Conservation (phyloP, 1,140 invertebrate species). For the Drosophila seguyi region DNA sequence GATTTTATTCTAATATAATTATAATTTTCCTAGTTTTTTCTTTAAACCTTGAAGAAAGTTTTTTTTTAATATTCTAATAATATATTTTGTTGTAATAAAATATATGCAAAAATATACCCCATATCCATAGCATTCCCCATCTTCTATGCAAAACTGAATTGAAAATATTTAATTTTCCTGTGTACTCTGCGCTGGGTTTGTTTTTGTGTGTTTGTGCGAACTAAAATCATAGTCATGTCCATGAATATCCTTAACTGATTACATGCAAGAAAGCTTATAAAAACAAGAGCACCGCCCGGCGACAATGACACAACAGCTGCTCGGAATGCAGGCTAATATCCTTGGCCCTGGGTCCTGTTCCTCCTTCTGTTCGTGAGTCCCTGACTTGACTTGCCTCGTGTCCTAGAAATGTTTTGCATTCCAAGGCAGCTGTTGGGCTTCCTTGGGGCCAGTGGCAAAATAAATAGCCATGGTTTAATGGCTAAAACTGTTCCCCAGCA, state of each 20-base stretch:
- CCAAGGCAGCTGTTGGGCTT: conserved; percentile 11
- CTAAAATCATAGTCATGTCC: conserved; percentile 82
- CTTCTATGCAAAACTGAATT: neutral
- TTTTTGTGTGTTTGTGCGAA: conserved; percentile 28
- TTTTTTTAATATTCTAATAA: no score
- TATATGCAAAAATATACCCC: no score
- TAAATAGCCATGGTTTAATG: conserved; percentile 25
- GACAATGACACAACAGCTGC: conserved; percentile 72
- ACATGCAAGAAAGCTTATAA: conserved; percentile 78
- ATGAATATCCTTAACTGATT: conserved; percentile 81
- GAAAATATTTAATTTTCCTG: conserved; percentile 1
- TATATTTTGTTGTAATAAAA: no score
- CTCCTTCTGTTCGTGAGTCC: conserved; percentile 4
- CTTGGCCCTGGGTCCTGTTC: conserved; percentile 11
- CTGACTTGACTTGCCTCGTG: conserved; percentile 19
- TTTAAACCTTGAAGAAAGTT: no score
- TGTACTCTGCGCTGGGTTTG: conserved; percentile 3
- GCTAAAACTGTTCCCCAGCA: conserved; percentile 12
- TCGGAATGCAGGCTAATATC: conserved; percentile 64
- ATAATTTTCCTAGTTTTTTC: no score
- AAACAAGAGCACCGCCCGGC: conserved; percentile 66
- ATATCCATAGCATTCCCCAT: neutral
- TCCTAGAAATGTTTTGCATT: conserved; percentile 24
- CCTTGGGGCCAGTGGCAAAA: conserved; percentile 20
- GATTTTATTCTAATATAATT: no score